Conservation (phyloP, 2,797 vertebrate species). For the Pseudomugil gertrudae region DNA sequence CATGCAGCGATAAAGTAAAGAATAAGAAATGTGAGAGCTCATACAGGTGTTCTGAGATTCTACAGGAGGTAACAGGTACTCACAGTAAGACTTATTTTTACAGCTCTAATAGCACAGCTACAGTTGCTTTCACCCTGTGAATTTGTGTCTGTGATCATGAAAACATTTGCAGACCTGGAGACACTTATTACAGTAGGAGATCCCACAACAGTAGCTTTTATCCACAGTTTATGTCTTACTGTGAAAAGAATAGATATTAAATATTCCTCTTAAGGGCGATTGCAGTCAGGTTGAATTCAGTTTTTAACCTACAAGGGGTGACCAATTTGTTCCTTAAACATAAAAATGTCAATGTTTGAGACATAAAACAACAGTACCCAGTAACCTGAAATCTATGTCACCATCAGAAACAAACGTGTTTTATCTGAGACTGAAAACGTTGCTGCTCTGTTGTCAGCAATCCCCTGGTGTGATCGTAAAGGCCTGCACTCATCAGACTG, state of each 20-base stretch:
- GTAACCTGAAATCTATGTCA: neutral
- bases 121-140: neutral
- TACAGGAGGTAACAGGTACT: constrained; percentile 6
- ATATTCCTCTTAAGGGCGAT: neutral
- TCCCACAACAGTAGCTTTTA: neutral
- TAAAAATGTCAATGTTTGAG: neutral
- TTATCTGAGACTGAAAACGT: neutral
- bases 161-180: neutral
- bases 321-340: neutral
- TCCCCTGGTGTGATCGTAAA: neutral
- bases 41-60: neutral
- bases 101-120: neutral
- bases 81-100: constrained; percentile 3
- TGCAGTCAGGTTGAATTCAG: neutral
- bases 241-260: neutral
- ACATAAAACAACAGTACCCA: neutral
- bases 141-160: neutral
- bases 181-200: neutral
- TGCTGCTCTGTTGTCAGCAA: neutral
- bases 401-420: neutral
- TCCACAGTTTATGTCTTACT: neutral
- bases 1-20: constrained; percentile 16
- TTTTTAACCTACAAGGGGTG: neutral
- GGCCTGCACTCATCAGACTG: neutral
- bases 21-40: constrained; percentile 14